Base-by-base conservation (phyloP, 2,797 vertebrate genomes). In the Danio albolineatus region DNA sequence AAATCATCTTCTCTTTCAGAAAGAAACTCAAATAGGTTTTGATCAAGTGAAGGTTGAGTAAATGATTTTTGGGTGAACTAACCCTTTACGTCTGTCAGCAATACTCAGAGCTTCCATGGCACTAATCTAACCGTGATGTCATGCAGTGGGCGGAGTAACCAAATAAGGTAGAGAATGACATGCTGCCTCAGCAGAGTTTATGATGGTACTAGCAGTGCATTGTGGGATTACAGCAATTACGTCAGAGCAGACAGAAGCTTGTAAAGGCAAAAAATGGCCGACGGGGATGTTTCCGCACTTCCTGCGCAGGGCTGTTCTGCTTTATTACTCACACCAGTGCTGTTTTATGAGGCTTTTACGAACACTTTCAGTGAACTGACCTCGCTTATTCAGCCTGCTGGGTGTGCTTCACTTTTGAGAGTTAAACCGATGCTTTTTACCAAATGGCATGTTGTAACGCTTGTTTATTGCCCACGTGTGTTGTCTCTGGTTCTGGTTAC, bases 261-360 rank as follows among this genome's bases (percentile, higher is more conserved):
- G 56, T 57, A 74, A 83, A 82, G 62, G 36, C 9, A 60, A 61
- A 28, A 83, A 76, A 56, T 28, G 41, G 44, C 59, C 10, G 49
- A 77, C 5, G 12, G 59, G 60, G 41, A 36, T 51, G 44, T 51
- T 60, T 19, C 54, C 39, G 8, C 54, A 53, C 48, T 73, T 82
- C 61, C 75, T 78, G 60, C 44, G 19, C 12, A 13, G 44, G 12
- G 75, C 46, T 65, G 17, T 73, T 73, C 59, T 10, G 8, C 65
- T 78, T 78, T 78, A 78, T 78, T 51, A 78, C 76, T 74, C 17
- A 28, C 36, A 49, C 71, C 10, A 59, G 28, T 12, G 49, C 43
- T 10, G 28, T 62, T 82, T 82, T 74, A 79, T 54, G 76, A 74
- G 62, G 16, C 51, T 69, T 82, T 73, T 60, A 77, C 53, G 17